Percentiles rank a stretch among this genome's conserved stretches.
These are phyloP conservation scores for Varroa destructor DNA, from an alignment of 1,140 invertebrate genomes.

Conservation along the genomic window DNA sequence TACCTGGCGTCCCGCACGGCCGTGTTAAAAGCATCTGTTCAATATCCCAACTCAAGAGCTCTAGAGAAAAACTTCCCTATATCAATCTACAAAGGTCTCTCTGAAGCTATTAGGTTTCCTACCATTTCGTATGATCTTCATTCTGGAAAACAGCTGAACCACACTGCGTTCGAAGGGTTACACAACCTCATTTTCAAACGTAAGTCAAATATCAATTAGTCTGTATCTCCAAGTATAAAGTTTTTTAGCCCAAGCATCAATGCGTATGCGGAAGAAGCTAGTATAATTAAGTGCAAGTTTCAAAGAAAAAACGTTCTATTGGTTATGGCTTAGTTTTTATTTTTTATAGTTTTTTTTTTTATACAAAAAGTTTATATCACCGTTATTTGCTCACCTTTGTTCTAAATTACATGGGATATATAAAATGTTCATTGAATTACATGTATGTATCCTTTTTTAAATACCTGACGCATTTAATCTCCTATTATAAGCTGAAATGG, in stretches of 20 bases:
- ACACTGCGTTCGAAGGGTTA: conserved; percentile 3
- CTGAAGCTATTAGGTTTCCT: not conserved
- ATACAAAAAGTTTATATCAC: not conserved
- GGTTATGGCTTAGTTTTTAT: not conserved
- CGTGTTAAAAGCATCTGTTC: not conserved
- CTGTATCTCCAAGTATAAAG: not conserved
- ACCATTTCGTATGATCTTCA: conserved; percentile 17
- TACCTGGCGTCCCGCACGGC: conserved; percentile 6
- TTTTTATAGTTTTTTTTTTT: not conserved
- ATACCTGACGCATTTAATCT: too few species aligned
- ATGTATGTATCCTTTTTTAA: too few species aligned
- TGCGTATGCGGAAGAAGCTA: too few species aligned
- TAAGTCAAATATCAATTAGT: not conserved
- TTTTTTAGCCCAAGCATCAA: too few species aligned
- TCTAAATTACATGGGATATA: too few species aligned
- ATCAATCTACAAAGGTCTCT: not conserved
- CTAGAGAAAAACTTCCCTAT: conserved; percentile 25
- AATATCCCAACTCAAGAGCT: conserved; percentile 1
- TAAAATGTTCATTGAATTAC: too few species aligned
- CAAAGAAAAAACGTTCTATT: too few species aligned
- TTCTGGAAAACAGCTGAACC: conserved; percentile 10
- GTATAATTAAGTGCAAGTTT: too few species aligned
- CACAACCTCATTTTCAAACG: conserved; percentile 1
- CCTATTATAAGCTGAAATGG: too few species aligned
- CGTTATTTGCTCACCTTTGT: too few species aligned